Evolutionary conservation across 2,113 vertebrate genomes (phyloP).

Genomic region (Pomatostomus ruficeps): DNA sequence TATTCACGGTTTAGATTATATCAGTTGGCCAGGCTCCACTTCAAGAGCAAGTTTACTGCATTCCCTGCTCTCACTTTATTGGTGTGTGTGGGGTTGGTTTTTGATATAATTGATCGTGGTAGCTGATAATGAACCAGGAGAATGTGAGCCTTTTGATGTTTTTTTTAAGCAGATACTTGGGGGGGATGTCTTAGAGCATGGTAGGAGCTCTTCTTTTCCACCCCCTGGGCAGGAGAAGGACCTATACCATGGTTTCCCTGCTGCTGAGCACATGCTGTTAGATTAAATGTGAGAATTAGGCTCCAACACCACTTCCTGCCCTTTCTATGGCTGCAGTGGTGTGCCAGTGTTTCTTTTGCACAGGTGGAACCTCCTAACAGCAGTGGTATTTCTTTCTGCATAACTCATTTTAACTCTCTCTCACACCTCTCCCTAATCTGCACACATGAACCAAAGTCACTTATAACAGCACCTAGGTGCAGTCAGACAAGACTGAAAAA

Average conservation of each 20-base stretch:
- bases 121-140: background rate
- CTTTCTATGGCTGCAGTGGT: background rate
- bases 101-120: background rate
- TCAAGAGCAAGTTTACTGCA: background rate
- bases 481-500: background rate
- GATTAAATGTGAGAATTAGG: background rate
- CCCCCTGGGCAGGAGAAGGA: background rate
- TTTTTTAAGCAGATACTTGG: background rate
- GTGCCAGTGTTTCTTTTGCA: background rate
- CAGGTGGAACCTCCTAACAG: background rate
- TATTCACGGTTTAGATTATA: background rate
- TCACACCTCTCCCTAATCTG: background rate
- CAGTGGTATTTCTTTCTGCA: background rate
- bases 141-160: background rate
- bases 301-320: background rate
- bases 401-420: background rate
- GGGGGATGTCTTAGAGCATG: background rate
- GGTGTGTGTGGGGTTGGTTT: background rate
- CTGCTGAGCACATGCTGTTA: background rate
- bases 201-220: background rate
- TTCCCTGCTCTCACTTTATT: background rate
- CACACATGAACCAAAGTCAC: background rate
- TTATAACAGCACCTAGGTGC: background rate
- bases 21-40: background rate
- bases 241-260: background rate